Base-by-base conservation (phyloP, 2,797 vertebrate species). In the Mustela erminea region DNA sequence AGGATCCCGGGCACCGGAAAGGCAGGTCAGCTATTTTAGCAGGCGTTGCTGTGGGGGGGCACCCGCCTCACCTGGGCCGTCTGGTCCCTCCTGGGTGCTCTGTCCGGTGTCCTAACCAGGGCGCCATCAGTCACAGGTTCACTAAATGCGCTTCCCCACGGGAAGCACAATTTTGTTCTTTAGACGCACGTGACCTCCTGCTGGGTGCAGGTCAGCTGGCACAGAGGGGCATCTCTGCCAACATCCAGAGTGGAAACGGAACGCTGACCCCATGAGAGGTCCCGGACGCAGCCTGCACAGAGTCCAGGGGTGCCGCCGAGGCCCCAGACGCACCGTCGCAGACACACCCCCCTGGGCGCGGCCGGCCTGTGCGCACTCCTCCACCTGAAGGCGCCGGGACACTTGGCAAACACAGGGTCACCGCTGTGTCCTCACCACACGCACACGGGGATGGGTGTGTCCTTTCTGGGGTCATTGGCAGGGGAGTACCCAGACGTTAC, bases 31-130 rank as follows among this genome's bases (percentile, higher is more conserved):
- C 38, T 41, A 0, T n/a, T 66, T 21, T 6, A 21, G 7, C 64
- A 18, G 38, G n/a, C 4, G 29, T n/a, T 27, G 1, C 0, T 5
- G 32, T 21, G 32, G 12, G 14, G 7, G 9, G 27, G 2, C 9
- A 17, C 32, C 17, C 3, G 21, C 10, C 15, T 29, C 1, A 1
- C 14, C 38, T 11, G 46, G 74, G 46, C 72, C 4, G 5, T 13
- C 41, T 32, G 58, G 32, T 4, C 0, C 9, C 4, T 12, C 52
- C 2, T 3, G 0, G 0, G 15, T 25, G 6, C 11, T 52, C 66
- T 49, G 4, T 14, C 23, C 12, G 12, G 14, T 25, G 21, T 49
- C 35, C 13, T 11, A 32, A 38, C 41, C 15, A 32, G 9, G 21
- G 49, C 17, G 21, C 38, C 17, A 23, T 74, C 43, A 35, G 18